Evolutionary conservation across 2,888 invertebrate species (phyloP).

Genomic region (Neria commutata): DNA sequence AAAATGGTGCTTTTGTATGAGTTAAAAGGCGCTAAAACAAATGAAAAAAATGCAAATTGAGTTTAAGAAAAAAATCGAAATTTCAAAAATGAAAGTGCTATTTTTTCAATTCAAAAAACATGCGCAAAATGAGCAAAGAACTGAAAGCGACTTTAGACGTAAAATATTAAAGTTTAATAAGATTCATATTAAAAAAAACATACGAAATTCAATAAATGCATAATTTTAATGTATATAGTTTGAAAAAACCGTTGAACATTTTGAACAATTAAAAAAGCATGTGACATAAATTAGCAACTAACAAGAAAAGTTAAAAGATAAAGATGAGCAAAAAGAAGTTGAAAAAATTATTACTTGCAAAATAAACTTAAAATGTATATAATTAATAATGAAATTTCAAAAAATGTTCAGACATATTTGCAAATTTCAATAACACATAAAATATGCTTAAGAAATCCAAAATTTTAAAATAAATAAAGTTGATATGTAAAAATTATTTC

Average conservation of each 20-base stretch:
- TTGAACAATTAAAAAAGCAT: not conserved
- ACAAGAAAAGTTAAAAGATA: not conserved
- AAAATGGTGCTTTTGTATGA: not conserved
- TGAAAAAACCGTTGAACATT: not conserved
- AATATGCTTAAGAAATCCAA: too few relatives aligned
- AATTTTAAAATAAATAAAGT: too few relatives aligned
- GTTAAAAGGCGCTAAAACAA: not conserved
- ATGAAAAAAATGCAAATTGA: not conserved
- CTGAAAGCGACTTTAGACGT: too few relatives aligned
- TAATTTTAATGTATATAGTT: not conserved
- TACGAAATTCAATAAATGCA: too few relatives aligned
- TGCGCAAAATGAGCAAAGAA: too few relatives aligned
- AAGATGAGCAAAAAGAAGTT: not conserved
- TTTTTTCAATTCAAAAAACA: too few relatives aligned
- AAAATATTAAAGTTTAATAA: too few relatives aligned
- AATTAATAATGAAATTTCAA: not conserved
- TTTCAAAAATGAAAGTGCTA: too few relatives aligned
- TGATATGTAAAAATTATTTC: too few relatives aligned
- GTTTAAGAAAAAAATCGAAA: too few relatives aligned
- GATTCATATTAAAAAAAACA: not conserved
- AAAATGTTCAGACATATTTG: too few relatives aligned
- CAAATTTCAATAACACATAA: too few relatives aligned
- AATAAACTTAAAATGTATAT: not conserved
- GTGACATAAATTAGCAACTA: not conserved
- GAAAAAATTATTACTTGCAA: not conserved